These are phyloP conservation scores for Otocyon megalotis DNA, from an alignment of 2,113 vertebrate genomes.

Conservation along the genomic window DNA sequence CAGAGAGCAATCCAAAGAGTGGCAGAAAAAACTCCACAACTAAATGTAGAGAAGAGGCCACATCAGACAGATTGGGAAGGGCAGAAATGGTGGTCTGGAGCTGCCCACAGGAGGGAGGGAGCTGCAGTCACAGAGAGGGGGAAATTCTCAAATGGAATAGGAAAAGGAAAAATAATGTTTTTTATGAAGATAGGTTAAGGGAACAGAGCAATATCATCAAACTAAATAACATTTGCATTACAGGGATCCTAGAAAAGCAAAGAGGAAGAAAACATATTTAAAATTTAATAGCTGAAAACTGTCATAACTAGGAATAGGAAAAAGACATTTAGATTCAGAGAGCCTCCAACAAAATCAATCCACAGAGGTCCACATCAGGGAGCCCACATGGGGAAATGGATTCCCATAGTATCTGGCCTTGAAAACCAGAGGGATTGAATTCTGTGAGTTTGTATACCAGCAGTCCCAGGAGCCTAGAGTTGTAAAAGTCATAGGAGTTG, in stretches of 20 bases:
- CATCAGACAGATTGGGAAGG: neutral
- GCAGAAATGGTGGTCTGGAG: neutral
- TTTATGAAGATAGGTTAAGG: neutral
- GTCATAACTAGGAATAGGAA: neutral
- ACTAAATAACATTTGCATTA: neutral
- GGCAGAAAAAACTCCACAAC: neutral
- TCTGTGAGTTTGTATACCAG: neutral
- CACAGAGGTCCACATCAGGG: neutral
- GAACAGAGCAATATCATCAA: neutral
- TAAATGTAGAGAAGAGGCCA: neutral
- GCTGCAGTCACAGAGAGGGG: neutral
- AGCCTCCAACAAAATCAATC: neutral
- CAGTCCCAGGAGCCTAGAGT: neutral
- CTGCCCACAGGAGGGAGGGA: neutral
- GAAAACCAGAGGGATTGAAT: neutral
- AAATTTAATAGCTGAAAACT: neutral
- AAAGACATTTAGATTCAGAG: neutral
- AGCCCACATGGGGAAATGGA: neutral
- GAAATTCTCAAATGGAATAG: neutral
- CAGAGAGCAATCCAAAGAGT: neutral
- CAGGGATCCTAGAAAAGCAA: neutral
- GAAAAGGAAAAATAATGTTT: neutral
- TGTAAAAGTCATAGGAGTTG: neutral
- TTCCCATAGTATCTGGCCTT: neutral
- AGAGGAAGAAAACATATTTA: neutral